Evolutionary conservation across 2,113 vertebrate genomes (phyloP).

Genomic region (Thunnus maccoyii): DNA sequence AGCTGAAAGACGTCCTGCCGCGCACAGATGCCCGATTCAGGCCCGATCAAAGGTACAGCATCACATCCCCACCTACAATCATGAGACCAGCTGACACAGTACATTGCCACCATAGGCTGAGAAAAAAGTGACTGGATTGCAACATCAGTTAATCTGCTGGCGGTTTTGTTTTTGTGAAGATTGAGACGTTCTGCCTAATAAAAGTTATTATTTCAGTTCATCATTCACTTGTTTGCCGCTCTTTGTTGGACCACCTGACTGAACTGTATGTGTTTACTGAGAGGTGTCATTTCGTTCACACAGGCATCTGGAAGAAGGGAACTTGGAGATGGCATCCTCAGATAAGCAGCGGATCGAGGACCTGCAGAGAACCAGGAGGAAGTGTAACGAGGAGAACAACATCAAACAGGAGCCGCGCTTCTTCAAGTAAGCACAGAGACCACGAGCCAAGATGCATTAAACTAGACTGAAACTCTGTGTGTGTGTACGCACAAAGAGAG

Average conservation of each 20-base stretch:
- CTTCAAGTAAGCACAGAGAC: conserved; percentile 91
- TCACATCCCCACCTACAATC: neutral
- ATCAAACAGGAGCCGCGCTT: conserved; percentile 93
- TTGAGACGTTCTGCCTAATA: neutral
- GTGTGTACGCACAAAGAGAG: conserved; percentile 2
- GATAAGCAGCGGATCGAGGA: conserved; percentile 98
- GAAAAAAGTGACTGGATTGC: neutral
- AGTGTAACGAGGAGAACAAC: conserved; percentile 94
- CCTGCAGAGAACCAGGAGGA: conserved; percentile 91
- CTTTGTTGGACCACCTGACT: neutral
- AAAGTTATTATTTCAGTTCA: too few species aligned
- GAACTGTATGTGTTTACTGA: conserved; percentile 36
- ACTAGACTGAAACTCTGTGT: conserved; percentile 17
- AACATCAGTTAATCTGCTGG: neutral
- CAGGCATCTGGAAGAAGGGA: conserved; percentile 94
- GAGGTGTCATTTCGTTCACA: conserved; percentile 67
- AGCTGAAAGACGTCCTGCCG: conserved; percentile 94
- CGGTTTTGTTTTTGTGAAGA: neutral
- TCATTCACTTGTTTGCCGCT: too few species aligned
- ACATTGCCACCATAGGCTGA: conserved; percentile 34
- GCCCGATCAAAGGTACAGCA: conserved; percentile 96
- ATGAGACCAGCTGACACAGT: neutral
- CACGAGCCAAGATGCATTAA: neutral
- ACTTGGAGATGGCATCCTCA: conserved; percentile 91
- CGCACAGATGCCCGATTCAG: conserved; percentile 95